phyloP scores from a whole-genome alignment of 2,797 vertebrate genomes.

The Hozukius guyotensis region DNA sequence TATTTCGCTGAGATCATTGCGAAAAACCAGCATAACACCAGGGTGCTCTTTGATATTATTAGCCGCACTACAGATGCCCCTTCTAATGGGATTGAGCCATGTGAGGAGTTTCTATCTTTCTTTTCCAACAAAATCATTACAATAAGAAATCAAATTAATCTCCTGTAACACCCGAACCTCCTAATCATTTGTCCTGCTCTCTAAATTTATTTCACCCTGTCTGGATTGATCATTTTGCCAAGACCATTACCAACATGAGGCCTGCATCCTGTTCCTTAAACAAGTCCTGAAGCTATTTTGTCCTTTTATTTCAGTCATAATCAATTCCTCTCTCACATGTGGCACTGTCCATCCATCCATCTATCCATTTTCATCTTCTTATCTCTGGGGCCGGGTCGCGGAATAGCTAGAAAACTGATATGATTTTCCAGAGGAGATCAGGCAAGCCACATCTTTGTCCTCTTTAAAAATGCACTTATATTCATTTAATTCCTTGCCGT shows the following conservation, averaged over 20 bases:
- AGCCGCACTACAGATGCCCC: neutral
- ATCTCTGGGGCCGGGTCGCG: neutral
- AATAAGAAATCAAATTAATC: neutral
- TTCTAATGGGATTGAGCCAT: neutral
- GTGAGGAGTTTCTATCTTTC: neutral
- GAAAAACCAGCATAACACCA: too few species aligned
- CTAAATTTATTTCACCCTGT: neutral
- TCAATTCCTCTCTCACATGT: neutral
- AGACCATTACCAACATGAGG: neutral
- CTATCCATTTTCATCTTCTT: too few species aligned
- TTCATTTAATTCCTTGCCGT: too few species aligned
- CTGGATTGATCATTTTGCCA: neutral
- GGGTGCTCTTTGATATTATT: neutral
- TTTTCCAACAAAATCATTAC: neutral
- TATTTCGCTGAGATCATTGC: too few species aligned
- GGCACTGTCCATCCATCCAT: neutral
- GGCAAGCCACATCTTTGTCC: too few species aligned
- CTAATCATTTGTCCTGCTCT: neutral
- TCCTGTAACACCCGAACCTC: neutral
- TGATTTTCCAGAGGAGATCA: too few species aligned
- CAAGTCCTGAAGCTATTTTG: neutral
- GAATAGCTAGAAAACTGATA: neutral
- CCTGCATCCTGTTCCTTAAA: neutral
- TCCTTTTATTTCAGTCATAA: neutral
- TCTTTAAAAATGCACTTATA: too few species aligned